A percentile compares a stretch with the other conserved stretches of the same genome.
These are phyloP conservation scores for Bicyclus anynana DNA, from an alignment of 1,140 invertebrate species.

Conservation along the genomic window DNA sequence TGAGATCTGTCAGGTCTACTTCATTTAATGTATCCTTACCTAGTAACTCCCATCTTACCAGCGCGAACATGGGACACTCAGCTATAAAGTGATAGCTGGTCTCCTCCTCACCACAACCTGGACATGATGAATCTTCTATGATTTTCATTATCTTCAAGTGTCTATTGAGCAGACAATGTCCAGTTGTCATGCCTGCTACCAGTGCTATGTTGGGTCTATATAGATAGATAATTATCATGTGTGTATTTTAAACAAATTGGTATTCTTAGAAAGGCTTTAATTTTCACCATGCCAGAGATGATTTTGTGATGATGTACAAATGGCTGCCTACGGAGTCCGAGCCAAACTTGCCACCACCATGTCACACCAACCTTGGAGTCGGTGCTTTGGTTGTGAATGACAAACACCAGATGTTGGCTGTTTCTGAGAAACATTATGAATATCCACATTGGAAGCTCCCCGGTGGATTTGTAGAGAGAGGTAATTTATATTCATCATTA, in stretches of 20 bases:
- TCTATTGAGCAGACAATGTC: too few species aligned
- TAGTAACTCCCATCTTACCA: too few species aligned
- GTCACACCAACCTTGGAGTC: conserved; percentile 92
- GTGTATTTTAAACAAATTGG: conserved; percentile 26
- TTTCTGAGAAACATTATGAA: conserved; percentile 85
- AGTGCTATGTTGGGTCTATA: too few species aligned
- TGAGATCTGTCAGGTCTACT: too few species aligned
- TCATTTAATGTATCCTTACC: too few species aligned
- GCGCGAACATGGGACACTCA: too few species aligned
- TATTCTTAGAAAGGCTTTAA: conserved; percentile 86
- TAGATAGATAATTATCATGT: too few species aligned
- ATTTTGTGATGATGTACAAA: conserved; percentile 87
- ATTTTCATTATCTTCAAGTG: too few species aligned
- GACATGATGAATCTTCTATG: too few species aligned
- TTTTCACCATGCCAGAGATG: conserved; percentile 91
- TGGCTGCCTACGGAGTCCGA: conserved; percentile 83
- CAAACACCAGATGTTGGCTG: conserved; percentile 85
- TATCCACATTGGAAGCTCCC: conserved; percentile 91
- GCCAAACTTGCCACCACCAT: conserved; percentile 87
- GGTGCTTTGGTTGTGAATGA: conserved; percentile 91
- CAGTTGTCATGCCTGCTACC: too few species aligned
- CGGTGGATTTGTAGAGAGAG: conserved; percentile 92
- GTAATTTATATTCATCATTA: conserved; percentile 60
- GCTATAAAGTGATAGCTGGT: too few species aligned
- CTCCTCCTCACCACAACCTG: too few species aligned